A percentile compares a stretch with the other conserved stretches of the same genome.
Evolutionary conservation across 2,113 vertebrate genomes (phyloP).

Genomic region (Eira barbara): DNA sequence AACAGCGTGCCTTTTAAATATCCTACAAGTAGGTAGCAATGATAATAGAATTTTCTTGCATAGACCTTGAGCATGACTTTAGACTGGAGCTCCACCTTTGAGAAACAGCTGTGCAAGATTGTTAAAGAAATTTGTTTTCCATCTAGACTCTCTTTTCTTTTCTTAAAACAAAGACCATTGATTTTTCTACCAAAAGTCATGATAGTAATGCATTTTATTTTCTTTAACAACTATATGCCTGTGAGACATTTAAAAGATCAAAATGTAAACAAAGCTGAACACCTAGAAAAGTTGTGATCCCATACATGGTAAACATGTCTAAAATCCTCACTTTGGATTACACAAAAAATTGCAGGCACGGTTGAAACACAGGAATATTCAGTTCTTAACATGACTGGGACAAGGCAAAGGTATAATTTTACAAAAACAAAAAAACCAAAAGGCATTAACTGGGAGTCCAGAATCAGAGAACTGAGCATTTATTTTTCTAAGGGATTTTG

Average conservation of each 20-base stretch:
- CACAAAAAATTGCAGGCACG: neutral
- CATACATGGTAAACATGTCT: neutral
- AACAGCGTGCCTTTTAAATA: neutral
- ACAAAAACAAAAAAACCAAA: neutral
- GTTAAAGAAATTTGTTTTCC: neutral
- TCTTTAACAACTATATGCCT: neutral
- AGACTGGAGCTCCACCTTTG: neutral
- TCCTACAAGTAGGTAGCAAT: neutral
- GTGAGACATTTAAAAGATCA: neutral
- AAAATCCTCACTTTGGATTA: neutral
- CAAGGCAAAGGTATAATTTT: neutral
- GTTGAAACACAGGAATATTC: neutral
- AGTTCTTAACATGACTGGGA: neutral
- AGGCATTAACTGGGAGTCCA: neutral
- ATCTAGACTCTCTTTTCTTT: neutral
- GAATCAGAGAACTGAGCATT: neutral
- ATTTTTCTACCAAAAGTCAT: neutral
- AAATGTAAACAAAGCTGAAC: neutral
- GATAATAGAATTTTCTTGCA: neutral
- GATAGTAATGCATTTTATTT: neutral
- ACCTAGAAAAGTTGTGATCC: conserved; percentile 11
- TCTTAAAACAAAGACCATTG: neutral
- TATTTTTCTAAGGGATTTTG: neutral
- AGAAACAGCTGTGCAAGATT: neutral
- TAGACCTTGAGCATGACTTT: neutral